Evolutionary conservation across 2,888 invertebrate genomes (phyloP).

Genomic region (Neoitamus cyanurus): DNA sequence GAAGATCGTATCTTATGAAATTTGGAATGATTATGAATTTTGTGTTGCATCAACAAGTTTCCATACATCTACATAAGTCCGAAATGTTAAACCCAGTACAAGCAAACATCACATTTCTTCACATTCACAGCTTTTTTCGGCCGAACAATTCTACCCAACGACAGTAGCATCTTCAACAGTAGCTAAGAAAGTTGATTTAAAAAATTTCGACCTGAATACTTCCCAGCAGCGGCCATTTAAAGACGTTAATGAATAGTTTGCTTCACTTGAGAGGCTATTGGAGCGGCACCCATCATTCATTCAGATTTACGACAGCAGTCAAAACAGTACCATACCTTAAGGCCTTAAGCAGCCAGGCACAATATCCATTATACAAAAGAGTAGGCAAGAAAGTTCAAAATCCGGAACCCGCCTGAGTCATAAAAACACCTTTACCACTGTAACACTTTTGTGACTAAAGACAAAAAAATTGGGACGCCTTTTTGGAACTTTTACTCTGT

Average conservation of each 20-base stretch:
- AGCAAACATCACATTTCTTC: too few relatives aligned
- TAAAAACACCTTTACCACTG: background rate
- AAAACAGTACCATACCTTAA: background rate
- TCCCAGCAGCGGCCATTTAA: background rate
- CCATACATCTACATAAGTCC: too few relatives aligned
- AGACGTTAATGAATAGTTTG: background rate
- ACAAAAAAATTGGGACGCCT: background rate
- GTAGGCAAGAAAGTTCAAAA: background rate
- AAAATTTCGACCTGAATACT: background rate
- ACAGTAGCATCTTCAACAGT: background rate
- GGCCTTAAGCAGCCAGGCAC: background rate
- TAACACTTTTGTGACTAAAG: background rate
- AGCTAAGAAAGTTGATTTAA: background rate
- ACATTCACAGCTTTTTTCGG: too few relatives aligned
- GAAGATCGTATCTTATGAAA: too few relatives aligned
- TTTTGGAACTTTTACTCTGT: background rate
- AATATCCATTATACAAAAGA: background rate
- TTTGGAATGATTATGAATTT: too few relatives aligned
- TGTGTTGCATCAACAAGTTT: too few relatives aligned
- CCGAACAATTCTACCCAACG: too few relatives aligned
- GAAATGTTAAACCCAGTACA: too few relatives aligned
- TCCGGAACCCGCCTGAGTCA: background rate
- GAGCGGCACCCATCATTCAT: background rate
- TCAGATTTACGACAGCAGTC: background rate
- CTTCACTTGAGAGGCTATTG: background rate